Evolutionary conservation across 1,140 invertebrate genomes (phyloP), one percentile per base, ranked within the genome.

Genomic region (Macrobrachium nipponense): DNA sequence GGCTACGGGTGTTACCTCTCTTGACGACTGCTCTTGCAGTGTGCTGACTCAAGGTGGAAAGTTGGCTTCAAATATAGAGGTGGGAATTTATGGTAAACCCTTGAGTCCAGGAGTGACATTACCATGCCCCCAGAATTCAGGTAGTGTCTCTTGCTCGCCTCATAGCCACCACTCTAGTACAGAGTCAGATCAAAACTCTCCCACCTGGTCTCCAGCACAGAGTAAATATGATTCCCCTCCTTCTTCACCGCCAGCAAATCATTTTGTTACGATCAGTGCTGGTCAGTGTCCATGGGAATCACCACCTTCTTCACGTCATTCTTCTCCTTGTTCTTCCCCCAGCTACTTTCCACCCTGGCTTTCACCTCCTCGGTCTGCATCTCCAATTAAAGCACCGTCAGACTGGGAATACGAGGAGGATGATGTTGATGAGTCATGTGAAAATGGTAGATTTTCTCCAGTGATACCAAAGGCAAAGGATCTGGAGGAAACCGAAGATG

Each of bases 381-480:
- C 83, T 23, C 83, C 83, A 43, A 86, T 86, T 51, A 44, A 61
- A 27, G 66, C 64, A 5, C 83, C 83, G 14, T 86, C 77, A n/a
- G 83, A 86, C 36, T 86, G 83, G 83, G 83, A 86, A 66, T 86
- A 86, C 17, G 77, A 86, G 18, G 83, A 86, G 77, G 83, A 80
- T 5, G 81, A 83, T 14, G 27, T 27, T 17, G 72, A 83, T 18
- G 27, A 44, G 12, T 59, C 62, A 12, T 72, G 76, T 76, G 80
- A 75, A 8, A 58, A 73, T 60, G 81, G 81, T 18, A 76, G 81
- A 64, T 83, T 83, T 20, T 83, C 81, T 7, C 81, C 81, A 17
- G 17, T 64, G 2, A 60, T 83, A 20, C 81, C 43, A 51, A 61
- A 83, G 23, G 15, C 73, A 14, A 83, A 83, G 36, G 66, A 23